These are phyloP conservation scores for Pelagia noctiluca DNA, from an alignment of 30 jellyfish, hydroid and myxozoan genomes.

Conservation along the genomic window DNA sequence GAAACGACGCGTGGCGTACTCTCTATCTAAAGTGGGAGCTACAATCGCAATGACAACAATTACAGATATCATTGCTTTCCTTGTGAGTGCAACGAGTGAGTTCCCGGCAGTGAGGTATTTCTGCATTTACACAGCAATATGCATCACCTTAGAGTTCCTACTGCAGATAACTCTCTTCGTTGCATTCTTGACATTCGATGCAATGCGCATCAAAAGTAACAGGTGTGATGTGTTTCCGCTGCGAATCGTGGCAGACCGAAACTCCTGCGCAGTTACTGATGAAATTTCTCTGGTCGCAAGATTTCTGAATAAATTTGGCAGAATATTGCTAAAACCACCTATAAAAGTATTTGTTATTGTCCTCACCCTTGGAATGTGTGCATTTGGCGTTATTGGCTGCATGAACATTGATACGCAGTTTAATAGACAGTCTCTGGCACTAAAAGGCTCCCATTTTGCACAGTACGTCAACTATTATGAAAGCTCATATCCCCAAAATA, in stretches of 20 bases:
- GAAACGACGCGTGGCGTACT: constrained; percentile 49
- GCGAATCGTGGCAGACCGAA: constrained; percentile 43
- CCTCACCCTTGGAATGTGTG: constrained; percentile 34
- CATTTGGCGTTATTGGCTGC: constrained; percentile 53
- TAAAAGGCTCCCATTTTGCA: constrained; percentile 15
- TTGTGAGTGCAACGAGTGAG: constrained; percentile 52
- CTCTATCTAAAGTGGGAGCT: constrained; percentile 74
- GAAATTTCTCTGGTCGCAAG: neutral
- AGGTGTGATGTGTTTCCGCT: constrained; percentile 75
- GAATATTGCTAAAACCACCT: constrained; percentile 21
- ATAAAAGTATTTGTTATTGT: constrained; percentile 13
- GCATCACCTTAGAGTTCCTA: constrained; percentile 50
- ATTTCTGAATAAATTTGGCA: constrained; percentile 31
- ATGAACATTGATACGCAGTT: constrained; percentile 19
- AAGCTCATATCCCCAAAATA: constrained; percentile 34
- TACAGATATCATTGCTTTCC: constrained; percentile 75
- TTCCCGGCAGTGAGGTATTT: constrained; percentile 76
- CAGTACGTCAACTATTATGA: constrained; percentile 39
- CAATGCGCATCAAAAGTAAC: constrained; percentile 46
- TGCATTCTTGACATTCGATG: constrained; percentile 58
- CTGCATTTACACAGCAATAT: constrained; percentile 64
- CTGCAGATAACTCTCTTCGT: constrained; percentile 65
- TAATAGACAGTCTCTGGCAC: constrained; percentile 19
- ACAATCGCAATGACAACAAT: constrained; percentile 82
- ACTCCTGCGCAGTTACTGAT: neutral